A percentile compares a stretch with the other conserved stretches of the same genome.
Evolutionary conservation across 2,113 vertebrate genomes (phyloP).

Genomic region (Paedocypris sp.): DNA sequence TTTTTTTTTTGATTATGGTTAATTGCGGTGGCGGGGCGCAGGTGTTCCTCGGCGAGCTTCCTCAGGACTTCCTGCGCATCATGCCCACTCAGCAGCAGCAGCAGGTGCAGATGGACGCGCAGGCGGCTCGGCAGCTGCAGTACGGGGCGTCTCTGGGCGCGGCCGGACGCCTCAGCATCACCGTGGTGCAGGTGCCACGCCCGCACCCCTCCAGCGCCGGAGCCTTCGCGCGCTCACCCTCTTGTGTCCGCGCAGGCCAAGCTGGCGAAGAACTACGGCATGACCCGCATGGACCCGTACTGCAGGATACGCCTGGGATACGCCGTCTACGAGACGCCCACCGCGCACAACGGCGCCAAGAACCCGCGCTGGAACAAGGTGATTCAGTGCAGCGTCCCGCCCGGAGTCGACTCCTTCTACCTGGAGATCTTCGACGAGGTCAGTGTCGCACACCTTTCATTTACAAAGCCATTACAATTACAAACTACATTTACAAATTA

Average conservation of each 20-base stretch:
- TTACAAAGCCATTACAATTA: background rate
- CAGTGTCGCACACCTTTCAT: conserved; percentile 22
- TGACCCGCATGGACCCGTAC: conserved; percentile 98
- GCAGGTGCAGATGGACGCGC: conserved; percentile 87
- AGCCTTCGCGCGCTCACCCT: no score
- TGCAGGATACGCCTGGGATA: conserved; percentile 87
- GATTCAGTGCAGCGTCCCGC: conserved; percentile 89
- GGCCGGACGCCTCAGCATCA: conserved; percentile 86
- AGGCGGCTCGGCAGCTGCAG: conserved; percentile 86
- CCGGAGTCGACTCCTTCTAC: conserved; percentile 92
- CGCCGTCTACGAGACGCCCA: conserved; percentile 91
- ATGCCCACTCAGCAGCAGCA: conserved; percentile 86
- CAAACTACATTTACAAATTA: no score
- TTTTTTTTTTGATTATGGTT: no score
- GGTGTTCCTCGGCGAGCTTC: conserved; percentile 91
- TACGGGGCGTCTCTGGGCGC: conserved; percentile 74
- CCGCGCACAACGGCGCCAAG: conserved; percentile 93
- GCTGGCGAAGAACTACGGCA: conserved; percentile 92
- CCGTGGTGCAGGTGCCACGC: conserved; percentile 91
- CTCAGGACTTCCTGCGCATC: conserved; percentile 91
- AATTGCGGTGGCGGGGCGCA: no score
- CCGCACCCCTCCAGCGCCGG: no score
- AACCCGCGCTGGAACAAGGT: conserved; percentile 98
- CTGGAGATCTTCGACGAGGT: conserved; percentile 98
- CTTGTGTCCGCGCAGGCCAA: conserved; percentile 74